Conservation (phyloP, 2,113 vertebrate genomes). For the Perca flavescens region DNA sequence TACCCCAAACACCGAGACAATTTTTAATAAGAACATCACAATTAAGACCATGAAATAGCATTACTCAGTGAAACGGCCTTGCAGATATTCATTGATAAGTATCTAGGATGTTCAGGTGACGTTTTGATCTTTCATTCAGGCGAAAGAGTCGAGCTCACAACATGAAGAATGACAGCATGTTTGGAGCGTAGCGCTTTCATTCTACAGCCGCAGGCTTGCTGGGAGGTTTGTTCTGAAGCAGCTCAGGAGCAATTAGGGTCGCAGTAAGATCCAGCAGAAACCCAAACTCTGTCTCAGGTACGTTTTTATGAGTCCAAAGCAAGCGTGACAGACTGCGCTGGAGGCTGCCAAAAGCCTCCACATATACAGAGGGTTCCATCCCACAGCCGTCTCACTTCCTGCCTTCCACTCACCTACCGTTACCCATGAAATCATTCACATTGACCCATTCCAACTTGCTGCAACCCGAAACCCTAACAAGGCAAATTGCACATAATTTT, state of each 20-base stretch:
- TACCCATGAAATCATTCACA: slow-evolving; percentile 75
- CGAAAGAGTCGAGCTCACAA: slow-evolving; percentile 32
- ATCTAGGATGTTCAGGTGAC: slow-evolving; percentile 55
- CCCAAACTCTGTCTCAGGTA: slow-evolving; percentile 77
- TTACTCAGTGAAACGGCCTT: background rate
- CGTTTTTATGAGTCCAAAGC: slow-evolving; percentile 75
- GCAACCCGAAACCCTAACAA: slow-evolving; percentile 77
- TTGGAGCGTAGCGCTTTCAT: slow-evolving; percentile 53
- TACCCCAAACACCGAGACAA: too few species aligned
- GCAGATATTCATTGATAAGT: slow-evolving; percentile 12
- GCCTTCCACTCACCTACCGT: slow-evolving; percentile 67
- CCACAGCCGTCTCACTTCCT: slow-evolving; percentile 60
- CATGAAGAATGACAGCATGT: slow-evolving; percentile 52
- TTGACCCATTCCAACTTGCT: slow-evolving; percentile 70
- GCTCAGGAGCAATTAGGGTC: slow-evolving; percentile 72
- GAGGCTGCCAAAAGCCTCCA: slow-evolving; percentile 60
- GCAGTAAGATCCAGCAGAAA: slow-evolving; percentile 67
- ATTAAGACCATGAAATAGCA: background rate
- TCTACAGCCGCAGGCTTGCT: slow-evolving; percentile 30
- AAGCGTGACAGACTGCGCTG: slow-evolving; percentile 69
- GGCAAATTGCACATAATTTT: slow-evolving; percentile 72
- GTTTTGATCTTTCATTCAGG: slow-evolving; percentile 48
- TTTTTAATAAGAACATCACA: background rate
- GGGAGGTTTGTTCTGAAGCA: slow-evolving; percentile 70
- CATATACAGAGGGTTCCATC: slow-evolving; percentile 54